A percentile compares a stretch with the other conserved stretches of the same genome.
phyloP scores from a whole-genome alignment of 2,797 vertebrate genomes.

The Poecilia picta region DNA sequence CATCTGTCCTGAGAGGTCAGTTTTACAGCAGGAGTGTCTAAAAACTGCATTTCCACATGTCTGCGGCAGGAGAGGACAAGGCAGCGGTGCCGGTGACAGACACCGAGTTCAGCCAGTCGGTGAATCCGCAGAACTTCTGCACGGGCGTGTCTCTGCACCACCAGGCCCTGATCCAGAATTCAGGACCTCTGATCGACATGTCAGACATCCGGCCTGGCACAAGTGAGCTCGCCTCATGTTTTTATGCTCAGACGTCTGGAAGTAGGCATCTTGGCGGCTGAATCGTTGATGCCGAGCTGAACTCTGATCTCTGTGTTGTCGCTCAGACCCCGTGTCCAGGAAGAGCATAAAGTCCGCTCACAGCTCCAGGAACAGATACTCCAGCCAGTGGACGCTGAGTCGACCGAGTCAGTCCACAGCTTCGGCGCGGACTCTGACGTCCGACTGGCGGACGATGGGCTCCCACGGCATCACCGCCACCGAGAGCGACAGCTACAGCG shows the following conservation, averaged over 20 bases:
- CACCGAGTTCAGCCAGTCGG: conserved; percentile 96
- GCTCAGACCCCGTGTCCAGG: conserved; percentile 91
- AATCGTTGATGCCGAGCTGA: not conserved
- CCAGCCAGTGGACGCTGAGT: conserved; percentile 98
- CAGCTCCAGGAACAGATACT: conserved; percentile 95
- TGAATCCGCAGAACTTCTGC: conserved; percentile 98
- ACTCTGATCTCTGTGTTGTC: conserved; percentile 31
- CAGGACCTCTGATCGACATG: conserved; percentile 98
- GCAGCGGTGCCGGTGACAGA: conserved; percentile 95
- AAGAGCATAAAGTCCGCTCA: conserved; percentile 97
- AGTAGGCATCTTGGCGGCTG: not conserved
- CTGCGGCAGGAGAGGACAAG: conserved; percentile 91
- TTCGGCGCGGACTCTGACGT: conserved; percentile 93
- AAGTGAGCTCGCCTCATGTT: conserved; percentile 80
- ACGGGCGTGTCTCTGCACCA: conserved; percentile 96
- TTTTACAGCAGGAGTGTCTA: not conserved
- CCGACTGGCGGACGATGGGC: conserved; percentile 95
- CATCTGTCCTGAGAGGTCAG: not conserved
- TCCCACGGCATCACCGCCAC: conserved; percentile 97
- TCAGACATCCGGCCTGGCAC: conserved; percentile 98
- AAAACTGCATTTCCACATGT: not conserved
- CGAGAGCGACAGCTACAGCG: conserved; percentile 98
- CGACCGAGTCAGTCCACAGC: conserved; percentile 89
- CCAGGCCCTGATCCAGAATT: conserved; percentile 96
- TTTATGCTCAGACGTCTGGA: not conserved